Evolutionary conservation across 2,888 invertebrate genomes (phyloP).

Genomic region (Idaea straminata): DNA sequence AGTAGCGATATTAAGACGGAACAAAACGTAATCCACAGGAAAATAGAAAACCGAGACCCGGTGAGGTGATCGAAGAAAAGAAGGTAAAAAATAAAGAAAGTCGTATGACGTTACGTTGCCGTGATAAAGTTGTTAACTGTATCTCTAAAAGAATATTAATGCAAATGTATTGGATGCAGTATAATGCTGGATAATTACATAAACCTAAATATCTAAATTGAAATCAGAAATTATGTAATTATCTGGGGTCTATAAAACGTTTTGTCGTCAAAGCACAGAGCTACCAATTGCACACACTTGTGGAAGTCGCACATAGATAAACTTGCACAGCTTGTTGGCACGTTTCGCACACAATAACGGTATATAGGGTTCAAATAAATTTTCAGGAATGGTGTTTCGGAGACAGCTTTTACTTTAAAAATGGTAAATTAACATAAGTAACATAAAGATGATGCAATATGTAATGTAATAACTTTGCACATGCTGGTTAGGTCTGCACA

Average conservation of each 20-base stretch:
- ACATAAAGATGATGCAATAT: constrained; percentile 59
- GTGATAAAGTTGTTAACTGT: constrained; percentile 72
- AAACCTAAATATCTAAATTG: constrained; percentile 20
- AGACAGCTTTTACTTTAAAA: constrained; percentile 51
- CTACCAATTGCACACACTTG: constrained; percentile 75
- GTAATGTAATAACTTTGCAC: constrained; percentile 75
- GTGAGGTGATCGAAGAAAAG: constrained; percentile 95
- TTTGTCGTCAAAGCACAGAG: constrained; percentile 69
- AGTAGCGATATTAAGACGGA: constrained; percentile 72
- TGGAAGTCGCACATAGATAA: constrained; percentile 69
- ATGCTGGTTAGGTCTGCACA: constrained; percentile 65
- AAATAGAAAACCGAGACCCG: constrained; percentile 95
- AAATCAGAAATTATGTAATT: constrained; percentile 48
- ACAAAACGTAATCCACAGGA: constrained; percentile 83
- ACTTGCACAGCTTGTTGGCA: constrained; percentile 77
- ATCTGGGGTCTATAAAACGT: constrained; percentile 56
- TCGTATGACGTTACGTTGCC: constrained; percentile 73
- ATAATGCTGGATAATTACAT: constrained; percentile 68
- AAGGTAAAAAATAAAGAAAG: constrained; percentile 86
- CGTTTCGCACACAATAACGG: constrained; percentile 72
- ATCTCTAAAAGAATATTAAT: constrained; percentile 65
- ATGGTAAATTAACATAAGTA: constrained; percentile 66
- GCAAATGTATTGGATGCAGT: constrained; percentile 71
- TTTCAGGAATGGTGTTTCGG: constrained; percentile 53
- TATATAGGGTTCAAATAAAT: constrained; percentile 42